Percentiles rank a stretch among this genome's conserved stretches.
Evolutionary conservation across 2,113 vertebrate genomes (phyloP).

Genomic region (Oncorhynchus masou): DNA sequence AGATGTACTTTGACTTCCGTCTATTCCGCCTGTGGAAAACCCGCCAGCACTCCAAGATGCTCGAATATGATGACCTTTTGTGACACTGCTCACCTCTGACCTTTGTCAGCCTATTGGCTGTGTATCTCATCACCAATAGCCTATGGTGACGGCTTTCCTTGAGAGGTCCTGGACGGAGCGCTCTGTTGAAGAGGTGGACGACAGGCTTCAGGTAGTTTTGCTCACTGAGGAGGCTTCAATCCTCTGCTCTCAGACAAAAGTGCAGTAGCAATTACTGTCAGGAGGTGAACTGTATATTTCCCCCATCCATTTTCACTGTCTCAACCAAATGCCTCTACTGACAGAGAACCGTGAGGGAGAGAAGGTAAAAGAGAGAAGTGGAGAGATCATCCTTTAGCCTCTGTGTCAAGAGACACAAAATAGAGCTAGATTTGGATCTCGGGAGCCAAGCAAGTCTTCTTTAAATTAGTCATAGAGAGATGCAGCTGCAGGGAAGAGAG

Average conservation of each 20-base stretch:
- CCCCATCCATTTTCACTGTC: conserved; percentile 40
- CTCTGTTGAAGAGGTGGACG: conserved; percentile 25
- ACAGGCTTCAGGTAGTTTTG: conserved; percentile 9
- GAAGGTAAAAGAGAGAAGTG: neutral
- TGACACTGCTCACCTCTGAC: conserved; percentile 63
- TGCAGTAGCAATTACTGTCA: neutral
- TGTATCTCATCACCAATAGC: conserved; percentile 24
- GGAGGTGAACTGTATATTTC: neutral
- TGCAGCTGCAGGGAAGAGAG: neutral
- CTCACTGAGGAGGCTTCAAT: neutral
- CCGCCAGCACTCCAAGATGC: conserved; percentile 93
- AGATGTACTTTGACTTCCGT: conserved; percentile 96
- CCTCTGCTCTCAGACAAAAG: neutral
- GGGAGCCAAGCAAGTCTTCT: no score
- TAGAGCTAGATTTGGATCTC: neutral
- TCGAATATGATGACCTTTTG: conserved; percentile 92
- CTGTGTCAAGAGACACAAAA: conserved; percentile 38
- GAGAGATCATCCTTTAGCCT: conserved; percentile 18
- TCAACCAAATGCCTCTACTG: conserved; percentile 29
- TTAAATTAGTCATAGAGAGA: neutral
- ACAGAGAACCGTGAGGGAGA: neutral
- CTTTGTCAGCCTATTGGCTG: neutral
- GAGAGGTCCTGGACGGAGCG: conserved; percentile 11
- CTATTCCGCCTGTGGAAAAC: conserved; percentile 96
- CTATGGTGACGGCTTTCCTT: conserved; percentile 37